These are phyloP conservation scores for Andrena trimmerana DNA, from an alignment of 2,888 invertebrate species.

Conservation along the genomic window DNA sequence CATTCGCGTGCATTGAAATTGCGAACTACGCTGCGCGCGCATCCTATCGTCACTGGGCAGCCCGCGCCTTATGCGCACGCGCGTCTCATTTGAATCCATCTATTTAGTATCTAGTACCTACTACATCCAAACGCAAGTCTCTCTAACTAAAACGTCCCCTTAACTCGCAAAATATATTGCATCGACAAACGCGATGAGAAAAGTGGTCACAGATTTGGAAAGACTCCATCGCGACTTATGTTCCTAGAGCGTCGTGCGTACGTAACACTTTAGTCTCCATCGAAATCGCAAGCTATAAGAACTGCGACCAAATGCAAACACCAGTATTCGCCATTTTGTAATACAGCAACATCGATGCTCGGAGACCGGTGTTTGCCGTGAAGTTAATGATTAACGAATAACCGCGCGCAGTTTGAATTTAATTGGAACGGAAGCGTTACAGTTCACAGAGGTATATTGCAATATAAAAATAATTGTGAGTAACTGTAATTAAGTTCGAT, in stretches of 20 bases:
- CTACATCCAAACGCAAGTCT: not conserved
- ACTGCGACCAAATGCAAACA: not conserved
- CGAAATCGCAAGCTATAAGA: not conserved
- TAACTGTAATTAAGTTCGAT: slow-evolving; percentile 17
- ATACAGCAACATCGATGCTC: not conserved
- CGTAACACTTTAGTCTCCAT: not conserved
- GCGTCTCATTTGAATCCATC: not conserved
- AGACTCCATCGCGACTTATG: not conserved
- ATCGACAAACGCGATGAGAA: not conserved
- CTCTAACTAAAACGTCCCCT: not conserved
- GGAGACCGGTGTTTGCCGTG: not conserved
- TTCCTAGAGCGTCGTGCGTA: not conserved
- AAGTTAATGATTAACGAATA: not conserved
- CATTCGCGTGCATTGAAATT: not conserved
- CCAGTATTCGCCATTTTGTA: not conserved
- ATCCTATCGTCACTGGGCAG: slow-evolving; percentile 2
- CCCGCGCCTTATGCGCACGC: not conserved
- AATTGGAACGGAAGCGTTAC: too few relatives aligned
- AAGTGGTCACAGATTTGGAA: not conserved
- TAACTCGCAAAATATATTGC: not conserved
- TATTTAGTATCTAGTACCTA: slow-evolving; percentile 4
- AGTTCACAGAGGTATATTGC: slow-evolving; percentile 1
- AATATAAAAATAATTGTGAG: slow-evolving; percentile 6
- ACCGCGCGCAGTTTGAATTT: not conserved
- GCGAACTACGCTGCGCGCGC: not conserved